These are phyloP conservation scores for Orthosia incerta DNA, from an alignment of 2,888 invertebrate species.

Conservation along the genomic window DNA sequence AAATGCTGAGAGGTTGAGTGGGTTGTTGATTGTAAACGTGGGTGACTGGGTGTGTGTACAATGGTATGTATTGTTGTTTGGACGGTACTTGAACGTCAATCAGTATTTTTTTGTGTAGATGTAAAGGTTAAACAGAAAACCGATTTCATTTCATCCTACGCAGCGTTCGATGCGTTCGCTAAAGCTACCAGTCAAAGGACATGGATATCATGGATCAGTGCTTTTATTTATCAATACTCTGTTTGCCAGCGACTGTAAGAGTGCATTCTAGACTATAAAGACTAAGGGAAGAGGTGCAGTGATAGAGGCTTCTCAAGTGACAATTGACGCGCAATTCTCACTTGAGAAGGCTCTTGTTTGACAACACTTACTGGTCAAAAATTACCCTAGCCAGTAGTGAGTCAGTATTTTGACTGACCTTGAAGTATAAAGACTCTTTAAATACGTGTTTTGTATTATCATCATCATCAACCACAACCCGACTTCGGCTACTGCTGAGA, in stretches of 20 bases:
- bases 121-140: constrained; percentile 24
- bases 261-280: background rate
- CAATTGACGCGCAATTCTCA: too few relatives aligned
- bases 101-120: constrained; percentile 17
- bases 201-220: background rate
- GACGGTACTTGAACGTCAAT: constrained; percentile 41
- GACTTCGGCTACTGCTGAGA: too few relatives aligned
- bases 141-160: constrained; percentile 16
- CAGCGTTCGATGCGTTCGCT: background rate
- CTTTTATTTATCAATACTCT: background rate
- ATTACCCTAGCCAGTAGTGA: background rate
- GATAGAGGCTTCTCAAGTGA: too few relatives aligned
- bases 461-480: too few relatives aligned
- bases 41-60: constrained; percentile 23
- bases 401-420: background rate
- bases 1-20: constrained; percentile 55
- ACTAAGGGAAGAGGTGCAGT: too few relatives aligned
- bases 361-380: background rate
- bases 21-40: constrained; percentile 45
- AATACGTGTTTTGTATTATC: too few relatives aligned
- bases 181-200: background rate
- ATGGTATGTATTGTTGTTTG: constrained; percentile 46
- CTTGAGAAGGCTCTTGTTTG: too few relatives aligned
- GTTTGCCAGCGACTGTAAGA: background rate
- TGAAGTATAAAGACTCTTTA: background rate